Evolutionary conservation across 2,113 vertebrate genomes (phyloP).

Genomic region (Calyptomena viridis): DNA sequence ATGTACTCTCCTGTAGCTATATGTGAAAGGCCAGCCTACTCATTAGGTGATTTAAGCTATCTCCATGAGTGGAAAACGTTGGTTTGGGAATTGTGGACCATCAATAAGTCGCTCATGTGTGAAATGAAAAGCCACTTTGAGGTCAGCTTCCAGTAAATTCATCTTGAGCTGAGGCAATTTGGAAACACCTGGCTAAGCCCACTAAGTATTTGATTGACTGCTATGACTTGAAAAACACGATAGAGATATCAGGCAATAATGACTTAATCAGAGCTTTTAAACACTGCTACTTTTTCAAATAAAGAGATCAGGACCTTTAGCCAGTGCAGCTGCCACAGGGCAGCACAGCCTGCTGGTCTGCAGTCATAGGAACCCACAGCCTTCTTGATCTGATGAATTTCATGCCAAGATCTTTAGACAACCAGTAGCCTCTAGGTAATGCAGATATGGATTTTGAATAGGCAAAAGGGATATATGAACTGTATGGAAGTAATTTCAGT

Average conservation of each 20-base stretch:
- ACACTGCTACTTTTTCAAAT: background rate
- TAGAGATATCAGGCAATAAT: background rate
- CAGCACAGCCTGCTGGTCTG: background rate
- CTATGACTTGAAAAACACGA: slow-evolving; percentile 29
- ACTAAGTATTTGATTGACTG: slow-evolving; percentile 30
- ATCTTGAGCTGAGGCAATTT: background rate
- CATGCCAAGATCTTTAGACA: background rate
- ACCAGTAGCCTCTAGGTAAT: background rate
- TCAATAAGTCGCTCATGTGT: slow-evolving; percentile 42
- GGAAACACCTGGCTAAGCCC: background rate
- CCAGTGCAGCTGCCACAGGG: background rate
- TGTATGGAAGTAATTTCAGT: background rate
- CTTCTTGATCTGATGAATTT: background rate
- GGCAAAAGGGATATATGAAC: background rate
- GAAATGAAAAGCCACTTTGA: slow-evolving; percentile 51
- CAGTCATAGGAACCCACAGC: background rate
- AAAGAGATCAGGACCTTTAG: background rate
- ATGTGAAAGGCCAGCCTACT: background rate
- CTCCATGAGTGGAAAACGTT: background rate
- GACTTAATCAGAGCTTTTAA: slow-evolving; percentile 27
- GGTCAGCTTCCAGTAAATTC: slow-evolving; percentile 29
- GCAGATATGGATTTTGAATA: background rate
- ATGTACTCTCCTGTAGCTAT: background rate
- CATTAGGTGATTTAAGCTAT: background rate
- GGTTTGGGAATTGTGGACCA: background rate